Evolutionary conservation across 2,113 vertebrate species (phyloP), one percentile per base, ranked within the genome.

Genomic region (Tyrannus savana): DNA sequence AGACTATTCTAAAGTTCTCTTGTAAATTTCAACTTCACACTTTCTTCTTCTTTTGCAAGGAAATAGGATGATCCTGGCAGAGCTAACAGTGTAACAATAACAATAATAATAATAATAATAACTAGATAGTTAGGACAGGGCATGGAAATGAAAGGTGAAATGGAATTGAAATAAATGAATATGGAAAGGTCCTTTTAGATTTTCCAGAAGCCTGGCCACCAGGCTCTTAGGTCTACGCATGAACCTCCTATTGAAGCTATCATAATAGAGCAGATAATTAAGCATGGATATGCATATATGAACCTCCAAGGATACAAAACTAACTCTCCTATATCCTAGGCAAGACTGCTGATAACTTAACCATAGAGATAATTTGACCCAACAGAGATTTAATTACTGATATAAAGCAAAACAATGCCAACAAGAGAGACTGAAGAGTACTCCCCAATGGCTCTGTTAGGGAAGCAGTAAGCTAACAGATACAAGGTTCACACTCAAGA

Each of bases 351-450:
- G 72, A 93, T 50, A 80, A 74, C 75, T 90, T 90, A 72, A 66
- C 90, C 62, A 27, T 35, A 55, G 79, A 69, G 72, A 64, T 80
- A 83, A 90, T 92, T 88, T 94, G 72, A 95, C 67, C 76, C 94
- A 93, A 86, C 33, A 85, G 83, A 92, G 78, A 95, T 92, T 88
- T 93, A 96, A 93, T 95, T 95, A 92, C 68, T 88, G 90, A 92
- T 84, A 92, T 39, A 85, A 95, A 90, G 55, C 59, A 95, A 96
- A 94, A 90, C 79, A 95, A 80, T 77, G 67, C 42, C 75, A 94
- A 55, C 47, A 56, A 60, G 44, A 81, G 69, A 82, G 49, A 87
- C 28, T 68, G 74, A 79, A 71, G 10, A 73, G 49, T 64, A 79
- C 6, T 90, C 79, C 67, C 79, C 67, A 83, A 13, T 30, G 90